phyloP scores from a whole-genome alignment of 2,888 invertebrate genomes.

The Cecidostiba fungosa region DNA sequence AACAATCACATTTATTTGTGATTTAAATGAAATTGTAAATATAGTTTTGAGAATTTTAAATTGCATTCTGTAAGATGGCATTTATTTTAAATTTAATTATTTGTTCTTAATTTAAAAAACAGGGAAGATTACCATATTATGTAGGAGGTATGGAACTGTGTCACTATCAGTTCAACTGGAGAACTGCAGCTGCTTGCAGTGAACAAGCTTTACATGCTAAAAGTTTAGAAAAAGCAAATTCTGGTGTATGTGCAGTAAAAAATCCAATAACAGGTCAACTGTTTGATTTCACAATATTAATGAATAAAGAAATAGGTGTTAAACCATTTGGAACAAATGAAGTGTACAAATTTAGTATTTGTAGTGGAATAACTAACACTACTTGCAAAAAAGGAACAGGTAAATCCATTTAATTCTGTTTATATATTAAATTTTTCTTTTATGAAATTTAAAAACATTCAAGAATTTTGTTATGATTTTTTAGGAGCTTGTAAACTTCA shows the following conservation, averaged over 20 bases:
- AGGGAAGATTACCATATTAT: slow-evolving; percentile 73
- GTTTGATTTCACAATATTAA: slow-evolving; percentile 71
- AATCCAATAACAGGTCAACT: slow-evolving; percentile 72
- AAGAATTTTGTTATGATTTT: slow-evolving; percentile 43
- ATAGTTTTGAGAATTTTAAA: slow-evolving; percentile 6
- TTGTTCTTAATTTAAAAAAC: slow-evolving; percentile 36
- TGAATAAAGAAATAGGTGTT: slow-evolving; percentile 65
- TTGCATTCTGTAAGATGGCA: not conserved
- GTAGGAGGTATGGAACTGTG: slow-evolving; percentile 69
- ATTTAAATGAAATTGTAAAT: slow-evolving; percentile 70
- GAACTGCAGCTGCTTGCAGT: slow-evolving; percentile 72
- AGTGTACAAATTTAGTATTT: slow-evolving; percentile 72
- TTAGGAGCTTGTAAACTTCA: slow-evolving; percentile 71
- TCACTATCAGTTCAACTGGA: slow-evolving; percentile 73
- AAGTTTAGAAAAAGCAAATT: slow-evolving; percentile 65
- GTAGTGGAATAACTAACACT: slow-evolving; percentile 66
- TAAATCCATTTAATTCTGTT: slow-evolving; percentile 36
- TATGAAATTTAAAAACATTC: not conserved
- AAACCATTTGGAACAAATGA: slow-evolving; percentile 52
- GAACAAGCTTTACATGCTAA: slow-evolving; percentile 69
- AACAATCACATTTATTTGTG: slow-evolving; percentile 73
- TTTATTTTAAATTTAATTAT: not conserved
- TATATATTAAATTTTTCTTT: slow-evolving; percentile 16
- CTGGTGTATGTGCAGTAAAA: slow-evolving; percentile 69
- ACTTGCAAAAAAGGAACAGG: slow-evolving; percentile 69